Evolutionary conservation across 1,140 invertebrate species (phyloP).

Genomic region (Anagrus nilaparvatae): DNA sequence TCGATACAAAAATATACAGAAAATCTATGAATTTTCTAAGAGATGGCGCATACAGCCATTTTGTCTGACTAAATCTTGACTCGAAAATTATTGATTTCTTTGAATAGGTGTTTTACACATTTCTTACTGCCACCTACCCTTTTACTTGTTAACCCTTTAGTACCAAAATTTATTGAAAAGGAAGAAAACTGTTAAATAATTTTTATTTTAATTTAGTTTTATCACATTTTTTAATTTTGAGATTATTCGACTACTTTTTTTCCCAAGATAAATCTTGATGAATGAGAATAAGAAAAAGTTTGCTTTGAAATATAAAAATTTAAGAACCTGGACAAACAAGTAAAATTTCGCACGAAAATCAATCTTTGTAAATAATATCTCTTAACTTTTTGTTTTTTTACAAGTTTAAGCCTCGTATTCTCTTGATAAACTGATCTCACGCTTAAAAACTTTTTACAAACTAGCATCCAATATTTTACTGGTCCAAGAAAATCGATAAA

Average conservation of each 20-base stretch:
- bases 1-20: too few relatives aligned
- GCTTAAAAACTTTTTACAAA: too few relatives aligned
- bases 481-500: too few relatives aligned
- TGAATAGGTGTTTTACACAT: neutral
- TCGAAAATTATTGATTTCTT: constrained; percentile 29
- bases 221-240: neutral
- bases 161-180: constrained; percentile 15
- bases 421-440: too few relatives aligned
- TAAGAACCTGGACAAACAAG: too few relatives aligned
- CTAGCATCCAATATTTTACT: too few relatives aligned
- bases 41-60: constrained; percentile 35
- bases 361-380: too few relatives aligned
- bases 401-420: too few relatives aligned
- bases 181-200: constrained; percentile 14
- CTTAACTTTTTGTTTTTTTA: too few relatives aligned
- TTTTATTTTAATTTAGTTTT: neutral
- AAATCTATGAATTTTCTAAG: constrained; percentile 20
- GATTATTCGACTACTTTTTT: constrained; percentile 4
- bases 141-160: constrained; percentile 8
- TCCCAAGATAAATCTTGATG: neutral
- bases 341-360: too few relatives aligned
- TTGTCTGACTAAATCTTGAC: constrained; percentile 15
- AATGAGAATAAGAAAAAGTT: too few relatives aligned
- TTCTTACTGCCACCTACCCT: constrained; percentile 32
- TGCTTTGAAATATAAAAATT: too few relatives aligned